Evolutionary conservation across 2,797 vertebrate genomes (phyloP).

Genomic region (Chlorospingus flavigularis): DNA sequence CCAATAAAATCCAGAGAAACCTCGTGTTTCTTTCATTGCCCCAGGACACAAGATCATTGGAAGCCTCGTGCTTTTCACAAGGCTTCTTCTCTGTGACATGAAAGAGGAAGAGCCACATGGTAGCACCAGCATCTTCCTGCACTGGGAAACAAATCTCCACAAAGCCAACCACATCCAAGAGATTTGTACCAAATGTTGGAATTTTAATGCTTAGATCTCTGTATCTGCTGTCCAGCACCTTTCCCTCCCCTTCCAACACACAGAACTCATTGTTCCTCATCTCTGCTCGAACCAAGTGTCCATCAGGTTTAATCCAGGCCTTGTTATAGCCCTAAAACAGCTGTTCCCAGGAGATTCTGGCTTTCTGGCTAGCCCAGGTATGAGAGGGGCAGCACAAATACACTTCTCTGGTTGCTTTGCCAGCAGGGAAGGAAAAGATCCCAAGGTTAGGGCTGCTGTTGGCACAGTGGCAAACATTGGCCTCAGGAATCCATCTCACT

Average conservation of each 20-base stretch:
- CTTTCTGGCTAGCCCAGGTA: neutral
- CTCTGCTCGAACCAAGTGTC: neutral
- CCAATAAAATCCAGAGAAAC: neutral
- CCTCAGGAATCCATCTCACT: neutral
- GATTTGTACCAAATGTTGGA: fast-evolving
- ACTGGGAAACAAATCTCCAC: neutral
- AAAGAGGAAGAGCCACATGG: constrained; percentile 27
- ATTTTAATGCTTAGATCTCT: neutral
- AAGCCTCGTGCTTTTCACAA: constrained; percentile 62
- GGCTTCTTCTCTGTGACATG: constrained; percentile 33
- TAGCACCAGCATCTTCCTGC: neutral
- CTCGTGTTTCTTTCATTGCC: constrained; percentile 27
- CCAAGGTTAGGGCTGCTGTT: neutral
- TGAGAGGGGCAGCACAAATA: neutral
- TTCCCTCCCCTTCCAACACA: neutral
- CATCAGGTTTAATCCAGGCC: neutral
- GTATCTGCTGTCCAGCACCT: neutral
- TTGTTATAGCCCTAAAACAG: neutral
- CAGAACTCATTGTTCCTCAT: neutral
- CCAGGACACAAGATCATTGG: neutral
- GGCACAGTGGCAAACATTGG: neutral
- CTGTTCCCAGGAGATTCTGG: neutral
- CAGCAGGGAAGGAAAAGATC: neutral
- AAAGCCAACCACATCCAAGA: neutral
- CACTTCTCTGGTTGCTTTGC: neutral